These are phyloP conservation scores for Hemibagrus guttatus DNA, from an alignment of 2,797 vertebrate genomes.

Conservation along the genomic window DNA sequence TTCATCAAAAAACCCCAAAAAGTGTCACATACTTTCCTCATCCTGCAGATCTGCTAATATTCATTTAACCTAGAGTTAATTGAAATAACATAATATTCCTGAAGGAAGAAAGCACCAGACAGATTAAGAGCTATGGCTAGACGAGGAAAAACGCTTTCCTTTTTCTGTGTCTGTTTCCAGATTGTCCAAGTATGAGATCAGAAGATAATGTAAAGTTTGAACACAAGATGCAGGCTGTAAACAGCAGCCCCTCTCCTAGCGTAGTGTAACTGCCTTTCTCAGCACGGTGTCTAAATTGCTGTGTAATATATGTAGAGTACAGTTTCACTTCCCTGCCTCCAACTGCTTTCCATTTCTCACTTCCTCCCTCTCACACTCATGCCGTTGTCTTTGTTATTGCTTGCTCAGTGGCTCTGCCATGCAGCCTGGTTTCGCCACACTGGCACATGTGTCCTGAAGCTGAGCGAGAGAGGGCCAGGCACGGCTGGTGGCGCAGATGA, in stretches of 20 bases:
- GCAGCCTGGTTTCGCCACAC: conserved; percentile 67
- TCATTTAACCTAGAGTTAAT: conserved; percentile 58
- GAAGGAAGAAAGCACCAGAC: conserved; percentile 43
- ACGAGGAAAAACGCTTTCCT: conserved; percentile 17
- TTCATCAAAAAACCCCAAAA: conserved; percentile 53
- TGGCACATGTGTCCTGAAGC: conserved; percentile 78
- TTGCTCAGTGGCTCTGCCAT: conserved; percentile 26
- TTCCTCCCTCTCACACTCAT: conserved; percentile 7
- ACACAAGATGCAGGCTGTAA: conserved; percentile 11
- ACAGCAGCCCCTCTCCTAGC: neutral
- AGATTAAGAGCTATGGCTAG: conserved; percentile 41
- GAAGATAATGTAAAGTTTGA: conserved; percentile 1
- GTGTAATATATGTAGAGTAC: conserved; percentile 23
- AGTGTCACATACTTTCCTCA: conserved; percentile 45
- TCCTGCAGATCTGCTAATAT: conserved; percentile 48
- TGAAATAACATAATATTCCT: conserved; percentile 57
- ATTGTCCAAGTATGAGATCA: neutral
- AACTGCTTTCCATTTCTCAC: conserved; percentile 22
- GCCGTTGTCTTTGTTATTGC: conserved; percentile 38
- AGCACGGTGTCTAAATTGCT: conserved; percentile 4
- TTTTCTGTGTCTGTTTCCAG: neutral
- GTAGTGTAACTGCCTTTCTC: conserved; percentile 11
- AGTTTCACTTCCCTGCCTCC: conserved; percentile 21
- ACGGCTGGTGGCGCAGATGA: conserved; percentile 64
- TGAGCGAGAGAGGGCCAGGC: conserved; percentile 72